Conservation (phyloP, 2,113 vertebrate species). For the Cynocephalus volans region DNA sequence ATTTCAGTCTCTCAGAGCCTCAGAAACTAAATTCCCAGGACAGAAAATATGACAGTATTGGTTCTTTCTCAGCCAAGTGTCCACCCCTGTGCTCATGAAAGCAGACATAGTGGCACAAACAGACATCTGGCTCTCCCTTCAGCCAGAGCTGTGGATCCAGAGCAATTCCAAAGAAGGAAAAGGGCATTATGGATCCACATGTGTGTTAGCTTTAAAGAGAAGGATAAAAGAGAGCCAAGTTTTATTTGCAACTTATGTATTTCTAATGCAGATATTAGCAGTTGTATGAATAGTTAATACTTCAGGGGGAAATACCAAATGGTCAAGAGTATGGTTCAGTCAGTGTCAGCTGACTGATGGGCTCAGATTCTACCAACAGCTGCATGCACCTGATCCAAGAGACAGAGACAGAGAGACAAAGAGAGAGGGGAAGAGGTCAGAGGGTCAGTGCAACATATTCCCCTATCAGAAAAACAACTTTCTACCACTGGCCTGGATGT, state of each 20-base stretch:
- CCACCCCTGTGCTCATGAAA: neutral
- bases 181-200: rapidly evolving
- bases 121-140: neutral
- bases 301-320: neutral
- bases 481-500: neutral
- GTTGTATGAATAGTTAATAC: neutral
- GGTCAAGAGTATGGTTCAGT: neutral
- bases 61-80: neutral
- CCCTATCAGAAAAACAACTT: neutral
- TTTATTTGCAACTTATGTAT: neutral
- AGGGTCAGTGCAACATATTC: neutral
- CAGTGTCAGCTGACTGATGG: neutral
- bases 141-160: neutral
- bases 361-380: neutral
- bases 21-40: neutral
- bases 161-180: neutral
- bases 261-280: neutral
- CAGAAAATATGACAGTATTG: neutral
- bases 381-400: neutral
- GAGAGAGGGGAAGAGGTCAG: neutral
- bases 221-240: neutral
- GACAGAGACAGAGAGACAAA: neutral
- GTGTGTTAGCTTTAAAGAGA: neutral
- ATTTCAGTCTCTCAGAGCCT: neutral
- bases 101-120: neutral